phyloP scores from a whole-genome alignment of 1,140 invertebrate species.

The Eubasilissa regina region DNA sequence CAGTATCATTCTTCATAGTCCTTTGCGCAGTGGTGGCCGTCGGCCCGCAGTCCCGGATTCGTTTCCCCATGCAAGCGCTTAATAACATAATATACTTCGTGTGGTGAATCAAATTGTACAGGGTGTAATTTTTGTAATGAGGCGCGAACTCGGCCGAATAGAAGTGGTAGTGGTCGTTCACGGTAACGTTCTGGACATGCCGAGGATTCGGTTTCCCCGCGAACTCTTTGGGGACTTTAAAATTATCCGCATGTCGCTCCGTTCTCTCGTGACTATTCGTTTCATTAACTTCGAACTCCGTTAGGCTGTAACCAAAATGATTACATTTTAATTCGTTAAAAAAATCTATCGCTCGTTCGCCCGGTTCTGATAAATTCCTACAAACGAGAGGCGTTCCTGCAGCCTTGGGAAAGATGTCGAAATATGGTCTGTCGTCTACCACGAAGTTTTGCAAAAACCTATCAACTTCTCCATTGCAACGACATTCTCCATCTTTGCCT shows the following conservation, averaged over 20 bases:
- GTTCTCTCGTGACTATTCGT: neutral
- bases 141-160: constrained; percentile 43
- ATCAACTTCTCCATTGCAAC: neutral
- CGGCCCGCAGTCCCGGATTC: constrained; percentile 58
- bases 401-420: neutral
- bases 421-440: neutral
- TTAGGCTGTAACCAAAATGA: neutral
- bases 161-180: constrained; percentile 44
- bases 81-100: constrained; percentile 71
- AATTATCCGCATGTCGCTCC: constrained; percentile 2
- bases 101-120: constrained; percentile 69
- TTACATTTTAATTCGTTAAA: constrained; percentile 31
- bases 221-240: constrained; percentile 34
- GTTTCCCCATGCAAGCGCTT: constrained; percentile 68
- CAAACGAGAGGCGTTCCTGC: neutral
- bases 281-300: neutral
- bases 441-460: constrained; percentile 29
- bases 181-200: constrained; percentile 40
- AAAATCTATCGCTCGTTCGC: constrained; percentile 2
- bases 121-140: constrained; percentile 36
- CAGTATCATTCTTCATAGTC: constrained; percentile 46
- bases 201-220: constrained; percentile 6
- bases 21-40: constrained; percentile 40
- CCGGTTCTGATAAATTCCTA: constrained; percentile 1
- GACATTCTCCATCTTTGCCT: constrained; percentile 2